Conservation (phyloP, 2,888 invertebrate species). For the Endomychus coccineus region DNA sequence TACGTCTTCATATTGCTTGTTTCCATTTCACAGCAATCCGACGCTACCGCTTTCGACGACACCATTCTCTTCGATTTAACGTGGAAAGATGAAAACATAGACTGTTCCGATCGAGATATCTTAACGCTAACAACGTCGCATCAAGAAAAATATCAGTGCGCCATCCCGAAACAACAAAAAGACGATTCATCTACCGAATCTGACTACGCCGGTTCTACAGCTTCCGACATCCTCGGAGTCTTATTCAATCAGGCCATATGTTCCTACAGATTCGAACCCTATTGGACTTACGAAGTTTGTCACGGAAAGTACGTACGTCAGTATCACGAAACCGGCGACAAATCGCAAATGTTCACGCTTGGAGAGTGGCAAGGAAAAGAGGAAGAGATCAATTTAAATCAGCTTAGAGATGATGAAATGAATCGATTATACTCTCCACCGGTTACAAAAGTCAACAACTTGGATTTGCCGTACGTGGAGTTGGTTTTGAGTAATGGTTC, state of each 20-base stretch:
- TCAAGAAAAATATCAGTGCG: constrained; percentile 77
- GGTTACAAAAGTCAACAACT: constrained; percentile 75
- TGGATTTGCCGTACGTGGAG: constrained; percentile 79
- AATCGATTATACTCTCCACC: constrained; percentile 46
- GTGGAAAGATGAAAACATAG: too few relatives aligned
- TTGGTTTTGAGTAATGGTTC: constrained; percentile 86
- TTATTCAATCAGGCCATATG: constrained; percentile 74
- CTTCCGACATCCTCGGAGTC: constrained; percentile 68
- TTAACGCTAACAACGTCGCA: constrained; percentile 72
- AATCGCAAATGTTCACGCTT: constrained; percentile 76
- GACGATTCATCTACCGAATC: constrained; percentile 49
- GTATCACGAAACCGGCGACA: constrained; percentile 92
- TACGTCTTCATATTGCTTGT: too few relatives aligned
- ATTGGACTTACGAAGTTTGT: constrained; percentile 96
- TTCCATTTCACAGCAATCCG: too few relatives aligned
- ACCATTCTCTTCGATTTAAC: too few relatives aligned
- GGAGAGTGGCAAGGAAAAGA: constrained; percentile 68
- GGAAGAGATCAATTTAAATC: constrained; percentile 49
- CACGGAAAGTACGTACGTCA: constrained; percentile 87
- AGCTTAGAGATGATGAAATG: constrained; percentile 45
- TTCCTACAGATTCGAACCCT: constrained; percentile 79
- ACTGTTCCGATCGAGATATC: too few relatives aligned
- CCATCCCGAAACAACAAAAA: constrained; percentile 60
- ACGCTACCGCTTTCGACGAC: too few relatives aligned
- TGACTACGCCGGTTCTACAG: constrained; percentile 64